Percentiles rank a stretch among this genome's conserved stretches.
These are phyloP conservation scores for Drosophila rufa DNA, from an alignment of 1,140 invertebrate species.

Conservation along the genomic window DNA sequence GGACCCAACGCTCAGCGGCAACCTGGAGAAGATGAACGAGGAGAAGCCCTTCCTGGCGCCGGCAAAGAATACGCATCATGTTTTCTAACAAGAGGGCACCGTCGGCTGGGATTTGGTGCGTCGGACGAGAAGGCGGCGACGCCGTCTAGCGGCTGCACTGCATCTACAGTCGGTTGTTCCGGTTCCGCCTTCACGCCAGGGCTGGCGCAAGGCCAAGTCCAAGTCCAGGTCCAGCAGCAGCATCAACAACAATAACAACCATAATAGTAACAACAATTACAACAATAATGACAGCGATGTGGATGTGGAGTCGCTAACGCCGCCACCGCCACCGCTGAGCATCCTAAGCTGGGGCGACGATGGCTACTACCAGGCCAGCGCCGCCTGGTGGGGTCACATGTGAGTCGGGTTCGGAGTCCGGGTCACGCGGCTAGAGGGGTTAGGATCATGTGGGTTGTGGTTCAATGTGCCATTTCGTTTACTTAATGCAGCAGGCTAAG, in stretches of 20 bases:
- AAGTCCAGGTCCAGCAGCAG: not conserved
- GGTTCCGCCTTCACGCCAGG: slow-evolving; percentile 11
- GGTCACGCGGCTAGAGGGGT: not conserved
- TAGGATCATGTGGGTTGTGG: slow-evolving; percentile 64
- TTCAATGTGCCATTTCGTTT: slow-evolving; percentile 81
- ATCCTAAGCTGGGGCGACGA: slow-evolving; percentile 65
- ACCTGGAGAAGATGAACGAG: slow-evolving; percentile 91
- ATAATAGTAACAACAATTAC: slow-evolving; percentile 11
- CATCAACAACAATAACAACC: slow-evolving; percentile 12
- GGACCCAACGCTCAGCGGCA: slow-evolving; percentile 93
- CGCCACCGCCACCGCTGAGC: slow-evolving; percentile 71
- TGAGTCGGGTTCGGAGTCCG: slow-evolving; percentile 21
- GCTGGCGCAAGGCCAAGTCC: slow-evolving; percentile 12
- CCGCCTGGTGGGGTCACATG: slow-evolving; percentile 73
- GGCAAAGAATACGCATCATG: slow-evolving; percentile 64
- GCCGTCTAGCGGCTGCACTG: slow-evolving; percentile 40
- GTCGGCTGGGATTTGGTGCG: slow-evolving; percentile 83
- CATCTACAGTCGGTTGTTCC: slow-evolving; percentile 5
- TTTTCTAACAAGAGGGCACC: slow-evolving; percentile 85
- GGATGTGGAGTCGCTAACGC: slow-evolving; percentile 61
- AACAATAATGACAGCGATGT: slow-evolving; percentile 31
- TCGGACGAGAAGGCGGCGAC: slow-evolving; percentile 56
- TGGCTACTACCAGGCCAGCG: slow-evolving; percentile 71
- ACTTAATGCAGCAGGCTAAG: slow-evolving; percentile 52
- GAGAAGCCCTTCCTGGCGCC: slow-evolving; percentile 86